Conservation (phyloP, 2,888 invertebrate genomes). For the Drosophila austrosaltans region DNA sequence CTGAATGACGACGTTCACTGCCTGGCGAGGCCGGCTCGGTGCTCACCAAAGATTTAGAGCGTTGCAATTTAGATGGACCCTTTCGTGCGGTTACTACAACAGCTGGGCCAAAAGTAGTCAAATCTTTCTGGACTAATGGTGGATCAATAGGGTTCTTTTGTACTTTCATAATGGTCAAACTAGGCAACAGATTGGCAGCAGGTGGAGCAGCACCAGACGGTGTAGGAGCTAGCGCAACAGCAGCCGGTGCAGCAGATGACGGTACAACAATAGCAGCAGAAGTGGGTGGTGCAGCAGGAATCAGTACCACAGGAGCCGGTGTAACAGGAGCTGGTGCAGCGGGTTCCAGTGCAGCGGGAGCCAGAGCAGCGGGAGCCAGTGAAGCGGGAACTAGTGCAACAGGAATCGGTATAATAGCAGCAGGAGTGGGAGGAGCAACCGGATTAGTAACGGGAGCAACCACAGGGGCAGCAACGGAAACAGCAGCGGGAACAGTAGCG, state of each 20-base stretch:
- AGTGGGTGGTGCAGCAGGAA: background rate
- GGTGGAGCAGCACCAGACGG: slow-evolving; percentile 8
- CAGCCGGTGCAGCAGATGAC: too few species aligned
- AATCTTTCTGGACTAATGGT: background rate
- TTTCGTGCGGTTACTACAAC: background rate
- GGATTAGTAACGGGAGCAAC: background rate
- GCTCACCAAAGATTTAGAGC: slow-evolving; percentile 63
- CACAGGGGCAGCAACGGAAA: background rate
- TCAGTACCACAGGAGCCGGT: background rate
- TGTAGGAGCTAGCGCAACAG: background rate
- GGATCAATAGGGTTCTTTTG: background rate
- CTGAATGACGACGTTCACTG: slow-evolving; percentile 61
- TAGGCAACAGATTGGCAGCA: background rate
- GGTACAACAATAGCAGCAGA: background rate
- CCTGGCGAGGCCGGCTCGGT: slow-evolving; percentile 10
- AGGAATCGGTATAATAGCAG: background rate
- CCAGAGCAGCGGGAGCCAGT: too few species aligned
- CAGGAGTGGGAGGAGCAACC: background rate
- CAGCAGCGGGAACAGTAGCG: background rate
- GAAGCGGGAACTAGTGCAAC: background rate
- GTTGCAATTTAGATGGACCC: slow-evolving; percentile 49
- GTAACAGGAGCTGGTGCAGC: background rate
- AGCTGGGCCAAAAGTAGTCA: background rate
- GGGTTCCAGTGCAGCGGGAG: too few species aligned
- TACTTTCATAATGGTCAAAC: background rate